phyloP scores from a whole-genome alignment of 1,140 invertebrate genomes.

The Drosophila tristis region DNA sequence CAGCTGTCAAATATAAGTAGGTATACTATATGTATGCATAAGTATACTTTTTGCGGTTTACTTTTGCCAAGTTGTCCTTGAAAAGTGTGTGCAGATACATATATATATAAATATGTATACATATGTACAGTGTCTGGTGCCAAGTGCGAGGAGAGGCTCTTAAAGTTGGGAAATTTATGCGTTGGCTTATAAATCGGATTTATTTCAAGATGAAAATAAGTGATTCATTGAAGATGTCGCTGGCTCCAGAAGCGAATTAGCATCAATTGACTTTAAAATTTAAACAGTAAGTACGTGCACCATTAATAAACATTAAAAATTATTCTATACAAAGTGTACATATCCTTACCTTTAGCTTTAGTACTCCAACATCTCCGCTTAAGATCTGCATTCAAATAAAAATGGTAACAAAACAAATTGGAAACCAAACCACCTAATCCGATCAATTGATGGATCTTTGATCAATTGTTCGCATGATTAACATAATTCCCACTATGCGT shows the following conservation, averaged over 20 bases:
- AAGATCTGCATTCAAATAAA: no score
- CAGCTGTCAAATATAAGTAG: slow-evolving; percentile 44
- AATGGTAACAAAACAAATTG: no score
- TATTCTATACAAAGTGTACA: no score
- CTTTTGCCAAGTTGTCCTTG: slow-evolving; percentile 48
- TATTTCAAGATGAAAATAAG: slow-evolving; percentile 34
- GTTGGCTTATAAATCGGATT: slow-evolving; percentile 48
- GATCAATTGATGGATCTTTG: slow-evolving; percentile 32
- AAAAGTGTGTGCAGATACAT: slow-evolving; percentile 15
- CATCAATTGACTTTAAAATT: slow-evolving; percentile 9
- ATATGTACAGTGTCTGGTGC: slow-evolving; percentile 31
- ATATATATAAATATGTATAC: not conserved
- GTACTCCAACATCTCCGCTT: no score
- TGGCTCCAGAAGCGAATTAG: slow-evolving; percentile 24
- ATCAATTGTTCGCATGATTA: slow-evolving; percentile 43
- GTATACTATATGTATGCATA: not conserved
- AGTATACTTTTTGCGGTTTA: slow-evolving; percentile 22
- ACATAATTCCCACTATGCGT: slow-evolving; percentile 34
- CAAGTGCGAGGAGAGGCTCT: slow-evolving; percentile 53
- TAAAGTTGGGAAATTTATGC: slow-evolving; percentile 54
- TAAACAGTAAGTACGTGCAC: no score
- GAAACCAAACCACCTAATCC: slow-evolving; percentile 11
- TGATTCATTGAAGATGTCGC: slow-evolving; percentile 38
- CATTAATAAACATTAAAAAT: no score
- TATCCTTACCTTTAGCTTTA: no score